Percentiles rank a stretch among this genome's conserved stretches.
Conservation (phyloP, 1,140 invertebrate genomes). For the Eupeodes corollae region DNA sequence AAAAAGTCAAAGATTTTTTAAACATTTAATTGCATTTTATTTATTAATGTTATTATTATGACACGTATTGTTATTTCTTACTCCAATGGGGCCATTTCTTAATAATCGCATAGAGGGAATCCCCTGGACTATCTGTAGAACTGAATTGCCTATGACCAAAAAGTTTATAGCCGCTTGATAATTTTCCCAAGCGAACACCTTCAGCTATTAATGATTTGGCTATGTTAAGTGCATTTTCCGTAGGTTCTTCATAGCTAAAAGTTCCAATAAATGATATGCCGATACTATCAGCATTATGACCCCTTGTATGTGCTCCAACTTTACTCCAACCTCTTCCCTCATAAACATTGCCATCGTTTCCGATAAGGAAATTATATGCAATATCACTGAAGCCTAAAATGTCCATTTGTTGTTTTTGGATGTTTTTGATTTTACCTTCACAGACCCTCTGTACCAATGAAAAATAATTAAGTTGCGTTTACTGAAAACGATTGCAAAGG, state of each 20-base stretch:
- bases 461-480: not conserved
- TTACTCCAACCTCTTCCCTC: constrained; percentile 49
- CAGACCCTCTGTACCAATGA: constrained; percentile 18
- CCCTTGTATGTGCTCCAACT: constrained; percentile 43
- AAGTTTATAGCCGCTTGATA: constrained; percentile 46
- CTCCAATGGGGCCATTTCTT: constrained; percentile 47
- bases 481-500: not conserved
- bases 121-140: constrained; percentile 50
- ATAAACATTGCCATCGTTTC: constrained; percentile 52
- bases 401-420: constrained; percentile 45
- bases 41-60: too few relatives aligned
- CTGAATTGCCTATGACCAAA: constrained; percentile 50
- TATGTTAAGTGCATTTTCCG: constrained; percentile 42
- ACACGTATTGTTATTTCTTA: constrained; percentile 1
- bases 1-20: too few relatives aligned
- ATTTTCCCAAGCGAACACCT: constrained; percentile 42
- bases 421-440: constrained; percentile 34
- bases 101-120: constrained; percentile 44
- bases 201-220: constrained; percentile 43
- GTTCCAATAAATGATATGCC: constrained; percentile 47
- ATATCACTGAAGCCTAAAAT: constrained; percentile 41
- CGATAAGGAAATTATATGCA: constrained; percentile 52
- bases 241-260: constrained; percentile 37
- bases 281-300: constrained; percentile 47
- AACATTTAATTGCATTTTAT: too few relatives aligned